Conservation (phyloP, 2,888 invertebrate species). For the Drosophila incognita region DNA sequence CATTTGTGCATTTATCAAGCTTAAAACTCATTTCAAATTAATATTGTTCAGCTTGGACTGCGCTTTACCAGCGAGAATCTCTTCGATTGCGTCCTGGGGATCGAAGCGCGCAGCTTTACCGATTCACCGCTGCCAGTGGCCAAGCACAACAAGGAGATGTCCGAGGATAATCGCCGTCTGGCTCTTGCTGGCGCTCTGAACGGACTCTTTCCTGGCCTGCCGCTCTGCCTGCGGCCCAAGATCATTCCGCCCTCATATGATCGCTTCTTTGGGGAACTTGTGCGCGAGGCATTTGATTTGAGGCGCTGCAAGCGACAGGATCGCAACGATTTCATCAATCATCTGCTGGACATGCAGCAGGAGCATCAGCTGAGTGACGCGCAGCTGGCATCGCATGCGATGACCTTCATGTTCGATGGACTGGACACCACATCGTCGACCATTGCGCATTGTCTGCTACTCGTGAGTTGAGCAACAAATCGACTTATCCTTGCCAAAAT, state of each 20-base stretch:
- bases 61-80: slow-evolving; percentile 85
- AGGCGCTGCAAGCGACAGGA: slow-evolving; percentile 60
- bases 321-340: slow-evolving; percentile 82
- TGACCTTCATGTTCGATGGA: slow-evolving; percentile 84
- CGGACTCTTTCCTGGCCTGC: slow-evolving; percentile 78
- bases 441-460: slow-evolving; percentile 79
- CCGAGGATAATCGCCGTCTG: slow-evolving; percentile 75
- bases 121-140: slow-evolving; percentile 76
- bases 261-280: slow-evolving; percentile 73
- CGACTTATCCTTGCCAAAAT: neutral
- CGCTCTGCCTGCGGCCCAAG: slow-evolving; percentile 68
- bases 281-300: slow-evolving; percentile 70
- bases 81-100: slow-evolving; percentile 85
- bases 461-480: slow-evolving; percentile 59
- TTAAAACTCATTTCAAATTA: neutral
- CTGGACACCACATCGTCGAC: slow-evolving; percentile 83
- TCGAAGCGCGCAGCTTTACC: slow-evolving; percentile 84
- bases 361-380: slow-evolving; percentile 67
- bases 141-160: slow-evolving; percentile 79
- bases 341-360: slow-evolving; percentile 79
- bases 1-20: neutral
- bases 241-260: slow-evolving; percentile 88
- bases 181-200: slow-evolving; percentile 71
- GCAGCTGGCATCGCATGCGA: slow-evolving; percentile 80
- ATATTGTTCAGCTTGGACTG: slow-evolving; percentile 70